phyloP scores from a whole-genome alignment of 2,113 vertebrate species.

The Brachypteracias leptosomus region DNA sequence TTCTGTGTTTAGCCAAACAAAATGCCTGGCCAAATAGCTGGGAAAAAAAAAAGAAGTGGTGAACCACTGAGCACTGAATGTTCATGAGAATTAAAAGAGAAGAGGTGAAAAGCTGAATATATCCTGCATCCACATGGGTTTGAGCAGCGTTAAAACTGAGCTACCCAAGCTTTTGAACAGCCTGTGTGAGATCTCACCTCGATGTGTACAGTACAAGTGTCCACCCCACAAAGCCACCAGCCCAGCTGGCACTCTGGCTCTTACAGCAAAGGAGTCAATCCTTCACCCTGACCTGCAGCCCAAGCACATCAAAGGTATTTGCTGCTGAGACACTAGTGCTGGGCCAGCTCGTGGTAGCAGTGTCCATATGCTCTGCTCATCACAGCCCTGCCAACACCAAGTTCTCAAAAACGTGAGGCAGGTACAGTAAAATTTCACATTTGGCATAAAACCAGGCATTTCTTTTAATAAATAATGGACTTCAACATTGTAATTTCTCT shows the following conservation, averaged over 20 bases:
- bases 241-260: slow-evolving; percentile 43
- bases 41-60: neutral
- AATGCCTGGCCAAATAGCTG: neutral
- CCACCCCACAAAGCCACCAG: slow-evolving; percentile 15
- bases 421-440: neutral
- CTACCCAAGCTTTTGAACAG: slow-evolving; percentile 55
- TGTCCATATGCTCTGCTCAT: slow-evolving; percentile 17
- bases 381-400: slow-evolving; percentile 24
- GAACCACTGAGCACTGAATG: neutral
- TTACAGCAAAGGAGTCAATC: neutral
- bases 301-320: slow-evolving; percentile 22
- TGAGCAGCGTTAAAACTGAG: slow-evolving; percentile 23
- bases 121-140: neutral
- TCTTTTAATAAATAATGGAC: slow-evolving; percentile 8
- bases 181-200: slow-evolving; percentile 57
- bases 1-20: neutral
- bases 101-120: slow-evolving; percentile 5
- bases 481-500: neutral
- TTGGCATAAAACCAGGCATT: neutral
- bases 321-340: neutral
- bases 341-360: neutral
- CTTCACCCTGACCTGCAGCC: neutral
- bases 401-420: slow-evolving; percentile 13
- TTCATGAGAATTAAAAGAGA: neutral
- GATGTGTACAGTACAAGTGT: neutral